phyloP scores from a whole-genome alignment of 2,888 invertebrate genomes.

The Diaphora mendica region DNA sequence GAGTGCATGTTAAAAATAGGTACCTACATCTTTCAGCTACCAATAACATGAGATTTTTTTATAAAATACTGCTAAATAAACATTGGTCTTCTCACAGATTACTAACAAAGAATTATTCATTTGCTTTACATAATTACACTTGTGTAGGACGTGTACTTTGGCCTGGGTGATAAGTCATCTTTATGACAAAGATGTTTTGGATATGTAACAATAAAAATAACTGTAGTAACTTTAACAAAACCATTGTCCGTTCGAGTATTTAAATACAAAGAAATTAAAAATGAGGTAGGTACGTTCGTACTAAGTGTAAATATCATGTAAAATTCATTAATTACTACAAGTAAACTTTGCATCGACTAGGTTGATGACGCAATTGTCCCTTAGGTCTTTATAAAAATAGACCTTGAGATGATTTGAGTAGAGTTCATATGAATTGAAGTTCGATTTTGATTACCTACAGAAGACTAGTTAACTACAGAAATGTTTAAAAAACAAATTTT shows the following conservation, averaged over 20 bases:
- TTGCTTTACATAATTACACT: constrained; percentile 1
- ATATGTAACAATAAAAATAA: constrained; percentile 27
- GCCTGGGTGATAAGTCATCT: constrained; percentile 22
- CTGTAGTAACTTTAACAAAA: constrained; percentile 35
- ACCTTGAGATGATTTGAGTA: background rate
- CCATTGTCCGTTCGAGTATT: constrained; percentile 32
- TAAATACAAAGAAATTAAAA: constrained; percentile 36
- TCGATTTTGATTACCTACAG: background rate
- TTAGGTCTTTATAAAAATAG: background rate
- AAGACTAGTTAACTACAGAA: too few species aligned
- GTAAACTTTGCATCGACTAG: background rate
- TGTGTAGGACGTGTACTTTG: background rate
- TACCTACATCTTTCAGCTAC: too few species aligned
- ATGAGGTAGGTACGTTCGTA: constrained; percentile 11
- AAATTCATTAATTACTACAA: background rate
- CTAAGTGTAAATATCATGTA: background rate
- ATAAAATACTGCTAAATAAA: background rate
- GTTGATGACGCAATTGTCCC: background rate
- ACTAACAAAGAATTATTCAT: background rate
- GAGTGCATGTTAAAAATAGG: too few species aligned
- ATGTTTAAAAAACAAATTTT: too few species aligned
- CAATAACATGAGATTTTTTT: too few species aligned
- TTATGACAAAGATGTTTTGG: constrained; percentile 37
- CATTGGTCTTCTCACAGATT: background rate
- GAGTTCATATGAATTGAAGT: background rate